These are phyloP conservation scores for Anthoptus insignis DNA, from an alignment of 2,888 invertebrate genomes.

Conservation along the genomic window DNA sequence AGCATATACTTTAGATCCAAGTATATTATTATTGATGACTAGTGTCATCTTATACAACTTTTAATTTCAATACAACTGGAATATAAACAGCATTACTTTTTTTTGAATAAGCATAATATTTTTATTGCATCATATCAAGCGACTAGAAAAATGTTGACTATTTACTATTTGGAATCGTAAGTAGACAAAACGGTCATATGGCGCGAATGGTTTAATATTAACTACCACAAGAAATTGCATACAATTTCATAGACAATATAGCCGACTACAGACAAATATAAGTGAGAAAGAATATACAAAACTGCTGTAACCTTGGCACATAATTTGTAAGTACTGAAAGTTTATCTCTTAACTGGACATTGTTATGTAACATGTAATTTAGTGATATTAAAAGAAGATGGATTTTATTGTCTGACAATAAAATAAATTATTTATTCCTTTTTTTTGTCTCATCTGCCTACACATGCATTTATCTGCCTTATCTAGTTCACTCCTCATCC, in stretches of 20 bases:
- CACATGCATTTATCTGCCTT: too few relatives aligned
- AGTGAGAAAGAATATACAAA: background rate
- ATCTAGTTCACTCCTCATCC: too few relatives aligned
- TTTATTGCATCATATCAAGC: conserved; percentile 1
- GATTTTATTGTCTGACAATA: too few relatives aligned
- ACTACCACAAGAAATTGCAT: background rate
- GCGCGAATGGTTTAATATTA: background rate
- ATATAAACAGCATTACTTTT: background rate
- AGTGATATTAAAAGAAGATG: too few relatives aligned
- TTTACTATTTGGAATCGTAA: conserved; percentile 19
- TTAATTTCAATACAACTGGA: background rate
- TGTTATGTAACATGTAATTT: too few relatives aligned
- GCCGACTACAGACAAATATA: background rate
- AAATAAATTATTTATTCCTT: too few relatives aligned
- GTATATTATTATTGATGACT: background rate
- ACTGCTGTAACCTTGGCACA: background rate
- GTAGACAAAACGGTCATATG: background rate
- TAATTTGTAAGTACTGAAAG: conserved; percentile 21
- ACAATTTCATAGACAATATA: background rate
- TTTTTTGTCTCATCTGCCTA: too few relatives aligned
- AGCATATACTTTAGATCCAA: background rate
- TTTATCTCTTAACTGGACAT: background rate
- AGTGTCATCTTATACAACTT: too few relatives aligned
- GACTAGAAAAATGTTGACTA: conserved; percentile 24
- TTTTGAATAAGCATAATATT: background rate